A percentile compares a stretch with the other conserved stretches of the same genome.
These are phyloP conservation scores for Pseudococcus longispinus DNA, from an alignment of 2,888 invertebrate species.

Conservation along the genomic window DNA sequence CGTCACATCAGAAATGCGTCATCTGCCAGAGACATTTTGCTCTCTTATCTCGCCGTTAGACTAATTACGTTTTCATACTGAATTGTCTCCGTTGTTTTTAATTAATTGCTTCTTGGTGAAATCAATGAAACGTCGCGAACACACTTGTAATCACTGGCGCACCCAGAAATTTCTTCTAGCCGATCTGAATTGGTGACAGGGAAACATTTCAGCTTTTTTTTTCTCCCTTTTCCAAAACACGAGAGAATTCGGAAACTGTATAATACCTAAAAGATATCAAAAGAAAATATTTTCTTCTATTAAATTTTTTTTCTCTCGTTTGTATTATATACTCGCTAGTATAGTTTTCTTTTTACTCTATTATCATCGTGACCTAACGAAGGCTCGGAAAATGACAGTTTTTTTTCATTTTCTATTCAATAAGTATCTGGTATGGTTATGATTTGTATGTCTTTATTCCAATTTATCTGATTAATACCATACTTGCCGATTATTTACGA, in stretches of 20 bases:
- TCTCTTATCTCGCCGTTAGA: constrained; percentile 26
- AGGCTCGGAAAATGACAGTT: background rate
- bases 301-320: background rate
- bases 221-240: background rate
- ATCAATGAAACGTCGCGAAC: constrained; percentile 20
- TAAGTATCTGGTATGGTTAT: background rate
- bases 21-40: constrained; percentile 22
- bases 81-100: constrained; percentile 26
- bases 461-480: background rate
- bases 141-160: constrained; percentile 19
- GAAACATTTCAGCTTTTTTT: background rate
- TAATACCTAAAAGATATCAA: background rate
- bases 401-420: background rate
- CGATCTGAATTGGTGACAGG: background rate
- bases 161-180: background rate
- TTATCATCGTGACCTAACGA: background rate
- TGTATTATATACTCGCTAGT: background rate
- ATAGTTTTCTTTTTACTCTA: background rate
- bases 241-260: background rate
- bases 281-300: background rate
- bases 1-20: constrained; percentile 23
- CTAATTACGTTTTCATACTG: constrained; percentile 28
- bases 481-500: background rate
- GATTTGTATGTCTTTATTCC: background rate
- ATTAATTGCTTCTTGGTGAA: constrained; percentile 15